Percentiles rank a stretch among this genome's conserved stretches.
phyloP scores from a whole-genome alignment of 2,888 invertebrate species.

The Lasioglossum oenotherae region DNA sequence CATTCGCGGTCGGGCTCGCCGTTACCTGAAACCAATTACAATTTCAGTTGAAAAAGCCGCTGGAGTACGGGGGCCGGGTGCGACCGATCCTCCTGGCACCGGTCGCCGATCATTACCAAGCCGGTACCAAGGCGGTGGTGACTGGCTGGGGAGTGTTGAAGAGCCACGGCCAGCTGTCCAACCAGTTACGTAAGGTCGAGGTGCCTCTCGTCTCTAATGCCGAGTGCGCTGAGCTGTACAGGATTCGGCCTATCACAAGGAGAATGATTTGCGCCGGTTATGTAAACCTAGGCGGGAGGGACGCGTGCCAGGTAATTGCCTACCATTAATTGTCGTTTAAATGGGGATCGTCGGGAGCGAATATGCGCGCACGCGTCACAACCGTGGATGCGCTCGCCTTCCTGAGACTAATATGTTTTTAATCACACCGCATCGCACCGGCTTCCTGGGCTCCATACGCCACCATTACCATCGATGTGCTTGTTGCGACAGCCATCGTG shows the following conservation, averaged over 20 bases:
- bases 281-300: conserved; percentile 86
- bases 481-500: background rate
- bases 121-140: conserved; percentile 74
- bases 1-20: background rate
- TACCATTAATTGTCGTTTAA: conserved; percentile 16
- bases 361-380: background rate
- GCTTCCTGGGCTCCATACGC: background rate
- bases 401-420: background rate
- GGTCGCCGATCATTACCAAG: conserved; percentile 67
- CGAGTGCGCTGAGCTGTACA: conserved; percentile 75
- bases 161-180: conserved; percentile 68
- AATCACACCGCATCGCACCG: background rate
- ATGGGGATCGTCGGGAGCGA: background rate
- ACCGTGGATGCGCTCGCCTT: background rate
- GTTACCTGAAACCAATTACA: conserved; percentile 37
- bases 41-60: conserved; percentile 70
- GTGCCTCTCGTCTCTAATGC: conserved; percentile 76
- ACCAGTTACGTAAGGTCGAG: conserved; percentile 74
- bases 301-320: conserved; percentile 85
- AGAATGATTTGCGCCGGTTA: conserved; percentile 88
- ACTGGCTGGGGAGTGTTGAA: conserved; percentile 79
- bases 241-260: conserved; percentile 79
- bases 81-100: conserved; percentile 73
- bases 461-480: background rate
- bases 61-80: conserved; percentile 66